These are phyloP conservation scores for Stenodera caucasica DNA, from an alignment of 2,888 invertebrate species.

Conservation along the genomic window DNA sequence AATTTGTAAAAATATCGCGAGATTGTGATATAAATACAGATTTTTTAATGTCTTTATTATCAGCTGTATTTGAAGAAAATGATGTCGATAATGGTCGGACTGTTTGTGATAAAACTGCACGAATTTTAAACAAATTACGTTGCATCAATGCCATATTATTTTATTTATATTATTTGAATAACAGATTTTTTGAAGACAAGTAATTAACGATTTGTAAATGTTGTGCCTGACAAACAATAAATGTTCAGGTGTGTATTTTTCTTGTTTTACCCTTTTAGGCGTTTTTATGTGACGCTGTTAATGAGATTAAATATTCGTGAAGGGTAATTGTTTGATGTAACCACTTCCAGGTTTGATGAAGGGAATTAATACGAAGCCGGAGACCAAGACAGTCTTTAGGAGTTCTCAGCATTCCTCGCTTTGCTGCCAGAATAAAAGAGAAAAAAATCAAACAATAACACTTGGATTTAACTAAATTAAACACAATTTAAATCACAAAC, in stretches of 20 bases:
- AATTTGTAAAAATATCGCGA: slow-evolving; percentile 85
- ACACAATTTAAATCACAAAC: no score
- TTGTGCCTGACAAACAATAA: slow-evolving; percentile 35
- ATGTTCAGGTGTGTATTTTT: slow-evolving; percentile 9
- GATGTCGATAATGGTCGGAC: slow-evolving; percentile 32
- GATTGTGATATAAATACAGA: slow-evolving; percentile 92
- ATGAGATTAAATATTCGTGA: slow-evolving; percentile 83
- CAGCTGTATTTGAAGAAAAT: slow-evolving; percentile 12
- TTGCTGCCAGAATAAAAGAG: slow-evolving; percentile 49
- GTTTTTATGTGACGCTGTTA: slow-evolving; percentile 75
- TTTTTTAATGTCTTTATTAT: slow-evolving; percentile 65
- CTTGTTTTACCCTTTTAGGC: slow-evolving; percentile 37
- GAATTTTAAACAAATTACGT: slow-evolving; percentile 38
- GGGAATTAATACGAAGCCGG: slow-evolving; percentile 83
- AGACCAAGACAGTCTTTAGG: slow-evolving; percentile 84
- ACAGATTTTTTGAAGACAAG: neutral
- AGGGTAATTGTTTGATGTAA: slow-evolving; percentile 86
- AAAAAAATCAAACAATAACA: slow-evolving; percentile 54
- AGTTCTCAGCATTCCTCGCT: slow-evolving; percentile 62
- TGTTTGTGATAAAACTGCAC: slow-evolving; percentile 34
- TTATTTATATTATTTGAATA: neutral
- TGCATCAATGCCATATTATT: slow-evolving; percentile 51
- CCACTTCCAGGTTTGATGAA: slow-evolving; percentile 96
- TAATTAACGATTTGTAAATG: slow-evolving; percentile 24
- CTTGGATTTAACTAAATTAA: slow-evolving; percentile 62